These are phyloP conservation scores for Aspiorhynchus laticeps DNA, from an alignment of 2,113 vertebrate genomes.

Conservation along the genomic window DNA sequence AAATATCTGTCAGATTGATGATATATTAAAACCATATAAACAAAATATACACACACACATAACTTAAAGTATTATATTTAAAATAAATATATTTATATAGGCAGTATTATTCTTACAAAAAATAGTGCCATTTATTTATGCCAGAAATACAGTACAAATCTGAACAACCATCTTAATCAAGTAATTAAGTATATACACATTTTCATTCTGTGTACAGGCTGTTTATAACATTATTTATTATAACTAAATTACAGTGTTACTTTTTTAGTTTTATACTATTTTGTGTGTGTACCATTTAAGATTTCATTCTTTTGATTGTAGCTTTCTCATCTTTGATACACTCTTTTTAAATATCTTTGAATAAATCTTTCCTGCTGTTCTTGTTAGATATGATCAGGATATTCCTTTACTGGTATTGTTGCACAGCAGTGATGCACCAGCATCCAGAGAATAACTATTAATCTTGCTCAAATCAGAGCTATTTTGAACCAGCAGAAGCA, in stretches of 20 bases:
- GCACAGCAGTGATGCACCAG: slow-evolving; percentile 61
- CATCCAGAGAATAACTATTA: slow-evolving; percentile 66
- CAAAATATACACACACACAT: no score
- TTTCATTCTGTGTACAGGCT: neutral
- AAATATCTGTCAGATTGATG: no score
- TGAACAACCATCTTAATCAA: no score
- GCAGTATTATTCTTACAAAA: neutral
- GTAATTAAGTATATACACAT: neutral
- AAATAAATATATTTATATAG: neutral
- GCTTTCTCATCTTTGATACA: neutral
- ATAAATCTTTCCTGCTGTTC: slow-evolving; percentile 26
- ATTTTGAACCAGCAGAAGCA: slow-evolving; percentile 78
- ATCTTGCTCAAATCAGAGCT: slow-evolving; percentile 79
- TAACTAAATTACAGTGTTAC: neutral
- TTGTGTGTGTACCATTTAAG: neutral
- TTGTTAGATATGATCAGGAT: slow-evolving; percentile 61
- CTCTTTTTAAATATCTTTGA: neutral
- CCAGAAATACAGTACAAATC: no score
- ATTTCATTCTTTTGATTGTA: neutral
- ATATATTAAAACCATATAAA: no score
- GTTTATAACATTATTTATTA: neutral
- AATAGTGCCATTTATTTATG: neutral
- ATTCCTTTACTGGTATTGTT: slow-evolving; percentile 62
- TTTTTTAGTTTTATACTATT: neutral
- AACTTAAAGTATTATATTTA: no score